Evolutionary conservation across 2,113 vertebrate species (phyloP).

Genomic region (Anolis carolinensis): DNA sequence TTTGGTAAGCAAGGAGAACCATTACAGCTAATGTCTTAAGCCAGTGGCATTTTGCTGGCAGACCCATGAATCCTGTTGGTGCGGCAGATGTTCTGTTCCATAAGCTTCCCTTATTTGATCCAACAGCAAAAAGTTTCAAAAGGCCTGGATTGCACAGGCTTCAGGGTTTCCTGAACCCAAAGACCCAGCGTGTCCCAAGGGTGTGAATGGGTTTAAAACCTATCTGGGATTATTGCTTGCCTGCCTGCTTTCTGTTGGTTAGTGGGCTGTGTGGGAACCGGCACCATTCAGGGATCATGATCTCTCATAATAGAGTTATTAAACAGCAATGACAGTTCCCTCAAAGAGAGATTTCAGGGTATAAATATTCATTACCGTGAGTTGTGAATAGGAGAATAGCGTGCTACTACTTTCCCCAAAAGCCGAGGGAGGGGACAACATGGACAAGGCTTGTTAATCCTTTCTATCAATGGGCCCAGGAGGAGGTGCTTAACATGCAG

Average conservation of each 20-base stretch:
- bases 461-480: constrained; percentile 36
- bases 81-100: neutral
- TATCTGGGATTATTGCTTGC: constrained; percentile 6
- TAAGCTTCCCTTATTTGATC: accelerated
- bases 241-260: constrained; percentile 21
- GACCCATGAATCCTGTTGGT: neutral
- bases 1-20: neutral
- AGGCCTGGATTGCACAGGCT: accelerated
- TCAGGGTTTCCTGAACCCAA: neutral
- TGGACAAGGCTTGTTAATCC: constrained; percentile 48
- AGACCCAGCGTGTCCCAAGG: neutral
- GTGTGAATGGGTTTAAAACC: neutral
- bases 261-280: constrained; percentile 6
- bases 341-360: constrained; percentile 30
- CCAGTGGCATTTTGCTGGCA: neutral
- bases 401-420: neutral
- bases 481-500: neutral
- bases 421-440: constrained; percentile 40
- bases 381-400: constrained; percentile 49
- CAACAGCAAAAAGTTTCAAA: accelerated
- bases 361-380: constrained; percentile 46
- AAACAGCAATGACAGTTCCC: constrained; percentile 32
- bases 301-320: constrained; percentile 33
- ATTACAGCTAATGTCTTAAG: neutral
- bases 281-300: constrained; percentile 18